Base-by-base conservation (phyloP, 2,888 invertebrate genomes). In the Polymixis lichenea region DNA sequence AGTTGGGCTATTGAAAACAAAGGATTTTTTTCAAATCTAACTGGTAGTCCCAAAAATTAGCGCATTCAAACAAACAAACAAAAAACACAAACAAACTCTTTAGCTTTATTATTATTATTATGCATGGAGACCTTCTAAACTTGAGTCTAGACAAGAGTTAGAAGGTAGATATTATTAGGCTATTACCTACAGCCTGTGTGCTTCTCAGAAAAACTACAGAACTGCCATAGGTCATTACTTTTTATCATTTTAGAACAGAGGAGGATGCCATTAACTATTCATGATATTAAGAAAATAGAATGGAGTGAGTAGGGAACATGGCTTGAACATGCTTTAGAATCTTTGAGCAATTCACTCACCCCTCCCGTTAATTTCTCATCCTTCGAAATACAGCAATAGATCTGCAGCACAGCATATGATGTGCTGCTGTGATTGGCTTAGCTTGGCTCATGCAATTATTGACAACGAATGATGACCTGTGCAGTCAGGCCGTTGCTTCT, bases 101-200 rank as follows among this genome's bases (percentile, higher is more conserved):
- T 9, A 43, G 43, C 43, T 43, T 8, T 43, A 43, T 1, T 43
- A 9, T 43, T n/a, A n/a, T n/a, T n/a, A n/a, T n/a, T n/a, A n/a
- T n/a, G n/a, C n/a, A n/a, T n/a, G n/a, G n/a, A n/a, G 17, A 25
- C 25, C 19, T 46, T 46, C 60, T 53, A 32, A 76, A 76, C 53
- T 46, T 60, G 8, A 17, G 58, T 46, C 32, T 32, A 76, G 76
- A 67, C 28, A 51, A 28, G 17, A 49, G 32, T 49, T 19, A n/a
- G 17, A 38, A 65, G 15, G 19, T 22, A 38, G 13, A 25, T 22
- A 58, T 60, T 60, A 62, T 75, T 65, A 38, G 22, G 17, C 22
- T 25, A n/a, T 28, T 28, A 28, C 15, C 4, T 17, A 43, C 75
- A 61, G n/a, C 53, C 55, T 25, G 22, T 65, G 46, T 15, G 17